Evolutionary conservation across 2,113 vertebrate genomes (phyloP).

Genomic region (Ophiodon elongatus): DNA sequence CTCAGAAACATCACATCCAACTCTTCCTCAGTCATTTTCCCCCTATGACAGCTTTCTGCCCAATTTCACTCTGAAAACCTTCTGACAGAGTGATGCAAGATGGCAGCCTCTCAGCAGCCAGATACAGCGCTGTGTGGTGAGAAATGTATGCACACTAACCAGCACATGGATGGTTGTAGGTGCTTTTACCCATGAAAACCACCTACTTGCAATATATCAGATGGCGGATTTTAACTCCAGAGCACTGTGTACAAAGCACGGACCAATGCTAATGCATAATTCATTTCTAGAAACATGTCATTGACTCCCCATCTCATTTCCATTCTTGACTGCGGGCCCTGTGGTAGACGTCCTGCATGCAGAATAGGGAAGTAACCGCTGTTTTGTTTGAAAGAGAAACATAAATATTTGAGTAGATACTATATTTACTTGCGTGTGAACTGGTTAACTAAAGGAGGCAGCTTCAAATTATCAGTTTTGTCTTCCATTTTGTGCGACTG

Average conservation of each 20-base stretch:
- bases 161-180: constrained; percentile 59
- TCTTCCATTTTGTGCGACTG: constrained; percentile 26
- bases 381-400: constrained; percentile 21
- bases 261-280: constrained; percentile 57
- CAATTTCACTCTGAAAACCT: constrained; percentile 39
- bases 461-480: constrained; percentile 18
- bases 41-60: constrained; percentile 22
- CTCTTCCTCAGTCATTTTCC: neutral
- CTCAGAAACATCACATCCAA: constrained; percentile 17
- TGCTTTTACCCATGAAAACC: constrained; percentile 58
- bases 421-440: constrained; percentile 13
- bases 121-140: constrained; percentile 18
- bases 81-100: constrained; percentile 37
- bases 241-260: constrained; percentile 31
- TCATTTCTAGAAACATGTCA: constrained; percentile 54
- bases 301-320: constrained; percentile 43
- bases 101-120: constrained; percentile 48
- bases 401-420: constrained; percentile 44
- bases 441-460: neutral
- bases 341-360: constrained; percentile 3
- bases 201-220: constrained; percentile 56
- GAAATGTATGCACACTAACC: constrained; percentile 37
- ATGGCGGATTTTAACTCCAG: constrained; percentile 54
- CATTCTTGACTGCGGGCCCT: constrained; percentile 12
- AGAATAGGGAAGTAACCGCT: constrained; percentile 20